phyloP scores from a whole-genome alignment of 2,113 vertebrate species.

The Macquaria ambigua region DNA sequence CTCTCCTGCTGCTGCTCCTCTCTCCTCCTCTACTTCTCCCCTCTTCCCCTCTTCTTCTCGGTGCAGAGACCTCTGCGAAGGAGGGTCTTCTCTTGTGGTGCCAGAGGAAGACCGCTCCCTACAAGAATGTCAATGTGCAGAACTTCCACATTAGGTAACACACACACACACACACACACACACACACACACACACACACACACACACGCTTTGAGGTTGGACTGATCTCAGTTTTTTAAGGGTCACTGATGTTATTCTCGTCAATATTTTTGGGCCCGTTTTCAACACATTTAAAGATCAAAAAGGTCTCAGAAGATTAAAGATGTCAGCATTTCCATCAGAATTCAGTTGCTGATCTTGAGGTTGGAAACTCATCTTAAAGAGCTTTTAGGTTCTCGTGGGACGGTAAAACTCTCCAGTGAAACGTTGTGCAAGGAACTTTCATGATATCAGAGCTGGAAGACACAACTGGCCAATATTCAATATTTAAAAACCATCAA shows the following conservation, averaged over 20 bases:
- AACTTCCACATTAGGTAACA: conserved; percentile 96
- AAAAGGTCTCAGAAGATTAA: not conserved
- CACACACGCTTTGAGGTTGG: not conserved
- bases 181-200: not conserved
- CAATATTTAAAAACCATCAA: too few species aligned
- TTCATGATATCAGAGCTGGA: not conserved
- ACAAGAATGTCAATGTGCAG: conserved; percentile 98
- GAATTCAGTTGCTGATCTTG: not conserved
- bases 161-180: not conserved
- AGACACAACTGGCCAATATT: too few species aligned
- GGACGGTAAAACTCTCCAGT: not conserved
- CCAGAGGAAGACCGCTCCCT: conserved; percentile 95
- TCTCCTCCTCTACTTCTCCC: not conserved
- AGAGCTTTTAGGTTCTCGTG: not conserved
- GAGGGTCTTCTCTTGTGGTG: conserved; percentile 96
- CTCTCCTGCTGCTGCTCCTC: not conserved
- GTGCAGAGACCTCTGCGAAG: conserved; percentile 95
- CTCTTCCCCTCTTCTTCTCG: not conserved
- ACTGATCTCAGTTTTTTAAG: not conserved
- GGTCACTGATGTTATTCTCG: not conserved
- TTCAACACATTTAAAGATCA: not conserved
- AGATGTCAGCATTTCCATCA: not conserved
- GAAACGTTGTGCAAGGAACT: too few species aligned
- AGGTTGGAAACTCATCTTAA: not conserved
- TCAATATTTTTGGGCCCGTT: not conserved